Evolutionary conservation across 2,113 vertebrate genomes (phyloP).

Genomic region (Oophaga pumilio): DNA sequence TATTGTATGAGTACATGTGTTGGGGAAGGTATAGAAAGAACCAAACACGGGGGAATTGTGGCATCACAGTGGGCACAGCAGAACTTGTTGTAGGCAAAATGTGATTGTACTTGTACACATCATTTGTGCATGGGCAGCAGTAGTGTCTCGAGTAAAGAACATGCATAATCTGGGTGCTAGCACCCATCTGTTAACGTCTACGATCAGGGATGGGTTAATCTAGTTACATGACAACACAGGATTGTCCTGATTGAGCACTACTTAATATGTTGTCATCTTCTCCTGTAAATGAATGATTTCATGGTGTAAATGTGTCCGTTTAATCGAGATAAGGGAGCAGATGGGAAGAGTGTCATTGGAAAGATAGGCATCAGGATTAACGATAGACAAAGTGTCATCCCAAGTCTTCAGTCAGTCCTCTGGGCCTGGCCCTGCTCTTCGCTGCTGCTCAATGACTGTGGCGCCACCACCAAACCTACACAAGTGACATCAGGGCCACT

Average conservation of each 20-base stretch:
- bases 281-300: constrained; percentile 51
- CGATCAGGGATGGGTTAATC: constrained; percentile 44
- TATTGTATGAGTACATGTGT: background rate
- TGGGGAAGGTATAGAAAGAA: background rate
- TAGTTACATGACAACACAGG: constrained; percentile 50
- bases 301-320: constrained; percentile 42
- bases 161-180: background rate
- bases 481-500: background rate
- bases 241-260: constrained; percentile 49
- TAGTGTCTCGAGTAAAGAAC: background rate
- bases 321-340: constrained; percentile 42
- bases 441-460: background rate
- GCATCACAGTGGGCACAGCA: background rate
- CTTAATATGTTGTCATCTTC: constrained; percentile 56
- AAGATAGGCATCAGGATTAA: constrained; percentile 48
- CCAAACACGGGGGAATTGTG: background rate
- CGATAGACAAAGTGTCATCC: constrained; percentile 53
- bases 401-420: constrained; percentile 31
- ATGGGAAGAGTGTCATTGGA: constrained; percentile 40
- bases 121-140: background rate
- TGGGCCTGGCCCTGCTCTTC: constrained; percentile 37
- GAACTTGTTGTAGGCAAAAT: background rate
- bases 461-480: background rate
- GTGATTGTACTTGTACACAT: background rate
- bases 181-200: constrained; percentile 45